Evolutionary conservation across 2,797 vertebrate genomes (phyloP).

Genomic region (Myotis pilosus): DNA sequence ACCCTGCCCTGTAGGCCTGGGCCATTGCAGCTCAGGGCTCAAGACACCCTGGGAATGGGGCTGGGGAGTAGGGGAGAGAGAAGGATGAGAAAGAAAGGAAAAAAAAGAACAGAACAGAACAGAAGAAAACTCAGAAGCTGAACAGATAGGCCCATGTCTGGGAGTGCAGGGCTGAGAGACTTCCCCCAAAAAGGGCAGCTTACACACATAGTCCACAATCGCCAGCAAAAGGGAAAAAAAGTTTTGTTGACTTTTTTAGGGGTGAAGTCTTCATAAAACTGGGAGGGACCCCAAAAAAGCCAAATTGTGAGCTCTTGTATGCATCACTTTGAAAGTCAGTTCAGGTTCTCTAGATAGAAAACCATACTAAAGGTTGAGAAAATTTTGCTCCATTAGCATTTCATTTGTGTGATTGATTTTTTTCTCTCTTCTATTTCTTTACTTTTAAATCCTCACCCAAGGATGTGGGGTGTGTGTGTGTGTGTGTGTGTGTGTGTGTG

Average conservation of each 20-base stretch:
- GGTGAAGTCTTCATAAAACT: constrained; percentile 85
- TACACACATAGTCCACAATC: constrained; percentile 81
- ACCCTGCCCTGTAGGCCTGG: constrained; percentile 33
- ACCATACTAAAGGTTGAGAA: constrained; percentile 82
- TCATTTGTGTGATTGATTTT: background rate
- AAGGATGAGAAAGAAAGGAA: constrained; percentile 38
- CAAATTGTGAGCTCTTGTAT: constrained; percentile 84
- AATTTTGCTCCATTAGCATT: constrained; percentile 72
- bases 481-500: too few species aligned
- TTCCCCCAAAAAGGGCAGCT: constrained; percentile 74
- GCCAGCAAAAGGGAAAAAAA: constrained; percentile 74
- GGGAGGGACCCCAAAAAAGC: constrained; percentile 81
- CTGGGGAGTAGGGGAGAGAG: background rate
- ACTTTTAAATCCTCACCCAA: background rate
- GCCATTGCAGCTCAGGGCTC: constrained; percentile 66
- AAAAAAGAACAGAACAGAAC: background rate
- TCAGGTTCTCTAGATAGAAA: constrained; percentile 85
- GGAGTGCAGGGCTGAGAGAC: background rate
- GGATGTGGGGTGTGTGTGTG: background rate
- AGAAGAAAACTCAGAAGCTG: constrained; percentile 54
- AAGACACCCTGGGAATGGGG: constrained; percentile 46
- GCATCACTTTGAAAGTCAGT: constrained; percentile 79
- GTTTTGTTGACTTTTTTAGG: constrained; percentile 60
- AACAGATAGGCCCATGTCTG: background rate
- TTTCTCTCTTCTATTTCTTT: background rate